Evolutionary conservation across 2,888 invertebrate species (phyloP), one percentile per base, ranked within the genome.

Genomic region (Orgyia antiqua): DNA sequence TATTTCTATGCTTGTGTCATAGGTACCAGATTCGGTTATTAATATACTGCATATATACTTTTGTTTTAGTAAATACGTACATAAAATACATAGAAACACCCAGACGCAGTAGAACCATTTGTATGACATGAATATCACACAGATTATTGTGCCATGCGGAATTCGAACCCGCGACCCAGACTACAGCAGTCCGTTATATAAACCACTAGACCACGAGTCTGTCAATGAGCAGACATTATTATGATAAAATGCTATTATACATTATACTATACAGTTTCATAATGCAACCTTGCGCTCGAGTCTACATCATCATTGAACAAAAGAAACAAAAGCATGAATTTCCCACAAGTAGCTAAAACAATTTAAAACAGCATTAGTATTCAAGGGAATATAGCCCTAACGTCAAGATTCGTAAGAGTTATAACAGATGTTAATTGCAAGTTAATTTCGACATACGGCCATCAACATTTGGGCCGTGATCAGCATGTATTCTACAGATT

Each of bases 261-360:
- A 15, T 4, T 6, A n/a, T n/a, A n/a, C n/a, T 35, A 33, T 29
- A 40, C 32, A 13, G 33, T 71, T 60, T 62, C 44, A 62, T 50
- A 73, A 68, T 21, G 40, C 31, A 57, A 48, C 68, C 67, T 67
- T 69, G 65, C 46, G 42, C 47, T 50, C 46, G 42, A 57, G 55
- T 59, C 33, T 27, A 29, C 48, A 31, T 24, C 48, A 49, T 50
- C 53, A 57, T 57, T 56, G 63, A 66, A 61, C 53, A 58, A 62
- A 52, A 51, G 58, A 48, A 62, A 72, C 70, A 70, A 68, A 59
- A 65, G 64, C 54, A 42, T 45, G 39, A 45, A 42, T 63, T 73
- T 77, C 76, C 64, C 78, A 76, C 68, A 64, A 55, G 47, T 51
- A 52, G 56, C 42, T 56, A 54, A 56, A 53, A 42, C 40, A 43